A percentile compares a stretch with the other conserved stretches of the same genome.
phyloP scores from a whole-genome alignment of 2,797 vertebrate genomes.

The Rhynchonycteris naso region DNA sequence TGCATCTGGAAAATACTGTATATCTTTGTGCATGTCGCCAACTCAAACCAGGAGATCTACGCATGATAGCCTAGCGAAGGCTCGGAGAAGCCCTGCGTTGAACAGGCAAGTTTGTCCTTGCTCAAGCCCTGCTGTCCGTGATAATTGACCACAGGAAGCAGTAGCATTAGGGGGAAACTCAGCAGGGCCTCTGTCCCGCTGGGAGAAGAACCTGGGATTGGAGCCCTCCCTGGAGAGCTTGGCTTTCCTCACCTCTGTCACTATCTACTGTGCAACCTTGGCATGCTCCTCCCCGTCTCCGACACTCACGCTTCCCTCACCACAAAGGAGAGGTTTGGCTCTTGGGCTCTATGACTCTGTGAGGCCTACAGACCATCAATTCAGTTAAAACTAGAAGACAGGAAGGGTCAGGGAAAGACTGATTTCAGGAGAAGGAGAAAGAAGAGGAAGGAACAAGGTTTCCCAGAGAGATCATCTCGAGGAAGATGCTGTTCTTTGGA shows the following conservation, averaged over 20 bases:
- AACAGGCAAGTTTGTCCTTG: too few species aligned
- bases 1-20: neutral
- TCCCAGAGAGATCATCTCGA: neutral
- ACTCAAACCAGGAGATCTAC: neutral
- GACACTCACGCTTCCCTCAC: neutral
- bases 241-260: neutral
- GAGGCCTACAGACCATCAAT: neutral
- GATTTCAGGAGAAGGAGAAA: neutral
- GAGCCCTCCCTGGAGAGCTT: neutral
- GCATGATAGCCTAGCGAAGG: neutral
- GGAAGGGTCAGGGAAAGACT: neutral
- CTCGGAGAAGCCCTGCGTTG: neutral
- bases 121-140: neutral
- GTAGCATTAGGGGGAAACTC: neutral
- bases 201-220: neutral
- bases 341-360: neutral
- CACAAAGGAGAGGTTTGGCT: neutral
- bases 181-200: neutral
- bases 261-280: neutral
- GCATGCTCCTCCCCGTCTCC: neutral
- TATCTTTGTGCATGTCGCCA: fast-evolving
- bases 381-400: neutral
- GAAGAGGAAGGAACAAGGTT: neutral
- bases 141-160: neutral
- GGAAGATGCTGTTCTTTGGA: neutral